phyloP scores from a whole-genome alignment of 1,140 invertebrate genomes.

The Stratiolaelaps scimitus region DNA sequence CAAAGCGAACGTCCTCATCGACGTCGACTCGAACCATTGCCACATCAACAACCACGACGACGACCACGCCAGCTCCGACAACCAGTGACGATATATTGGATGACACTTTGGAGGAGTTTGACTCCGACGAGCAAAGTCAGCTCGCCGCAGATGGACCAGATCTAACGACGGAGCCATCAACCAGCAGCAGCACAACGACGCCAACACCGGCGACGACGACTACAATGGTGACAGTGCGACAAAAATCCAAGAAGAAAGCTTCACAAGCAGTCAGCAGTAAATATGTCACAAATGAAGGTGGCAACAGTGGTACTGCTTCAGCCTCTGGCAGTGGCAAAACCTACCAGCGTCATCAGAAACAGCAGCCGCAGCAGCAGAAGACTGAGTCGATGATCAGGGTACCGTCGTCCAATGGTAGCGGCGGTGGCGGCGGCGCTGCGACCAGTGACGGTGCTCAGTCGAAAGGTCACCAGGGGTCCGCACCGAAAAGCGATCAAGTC shows the following conservation, averaged over 20 bases:
- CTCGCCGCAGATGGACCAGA: not conserved
- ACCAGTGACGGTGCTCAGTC: no score
- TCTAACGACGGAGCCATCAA: conserved; percentile 13
- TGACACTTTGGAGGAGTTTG: conserved; percentile 3
- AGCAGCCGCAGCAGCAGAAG: no score
- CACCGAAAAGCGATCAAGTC: no score
- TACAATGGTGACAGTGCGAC: not conserved
- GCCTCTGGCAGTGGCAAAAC: no score
- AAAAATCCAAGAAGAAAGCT: not conserved
- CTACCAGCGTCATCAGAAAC: no score
- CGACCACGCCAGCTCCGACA: not conserved
- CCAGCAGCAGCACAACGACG: not conserved
- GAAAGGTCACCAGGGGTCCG: no score
- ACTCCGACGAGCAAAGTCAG: not conserved
- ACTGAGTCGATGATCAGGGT: no score
- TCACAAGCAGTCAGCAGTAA: not conserved
- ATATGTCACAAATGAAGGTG: not conserved
- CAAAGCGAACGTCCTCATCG: not conserved
- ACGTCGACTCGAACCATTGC: not conserved
- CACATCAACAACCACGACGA: not conserved
- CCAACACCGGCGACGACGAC: not conserved
- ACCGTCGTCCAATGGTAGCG: no score
- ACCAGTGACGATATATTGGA: not conserved
- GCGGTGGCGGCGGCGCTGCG: no score
- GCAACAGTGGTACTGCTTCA: not conserved